phyloP scores from a whole-genome alignment of 2,888 invertebrate genomes.

The Euclidia mi region DNA sequence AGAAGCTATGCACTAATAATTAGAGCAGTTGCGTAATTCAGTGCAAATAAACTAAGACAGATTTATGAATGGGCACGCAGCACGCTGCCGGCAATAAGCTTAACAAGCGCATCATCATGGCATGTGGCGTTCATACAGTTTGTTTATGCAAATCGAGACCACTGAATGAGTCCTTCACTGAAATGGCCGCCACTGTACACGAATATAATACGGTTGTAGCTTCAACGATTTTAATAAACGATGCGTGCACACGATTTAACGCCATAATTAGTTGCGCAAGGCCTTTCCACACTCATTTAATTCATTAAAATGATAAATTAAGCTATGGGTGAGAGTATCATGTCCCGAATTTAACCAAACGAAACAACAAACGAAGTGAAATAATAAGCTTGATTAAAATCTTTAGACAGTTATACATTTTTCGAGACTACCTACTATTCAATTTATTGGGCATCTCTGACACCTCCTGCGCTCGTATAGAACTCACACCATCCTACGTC shows the following conservation, averaged over 20 bases:
- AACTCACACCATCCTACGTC: not conserved
- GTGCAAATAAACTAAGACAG: conserved; percentile 32
- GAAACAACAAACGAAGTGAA: too few species aligned
- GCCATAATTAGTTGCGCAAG: too few species aligned
- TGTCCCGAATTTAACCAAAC: too few species aligned
- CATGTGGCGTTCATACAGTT: conserved; percentile 20
- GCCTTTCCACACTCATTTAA: too few species aligned
- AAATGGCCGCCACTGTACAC: conserved; percentile 25
- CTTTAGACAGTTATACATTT: too few species aligned
- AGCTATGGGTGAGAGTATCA: too few species aligned
- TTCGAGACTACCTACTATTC: too few species aligned
- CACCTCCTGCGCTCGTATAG: too few species aligned
- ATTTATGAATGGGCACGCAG: conserved; percentile 31
- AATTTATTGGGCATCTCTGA: too few species aligned
- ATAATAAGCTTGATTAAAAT: too few species aligned
- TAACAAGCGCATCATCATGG: conserved; percentile 28
- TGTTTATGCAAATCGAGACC: conserved; percentile 44
- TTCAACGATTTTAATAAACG: not conserved
- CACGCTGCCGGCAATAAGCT: conserved; percentile 22
- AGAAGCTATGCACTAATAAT: conserved; percentile 5
- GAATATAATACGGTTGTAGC: not conserved
- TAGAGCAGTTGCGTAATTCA: conserved; percentile 28
- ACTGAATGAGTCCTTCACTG: conserved; percentile 23
- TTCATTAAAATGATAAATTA: too few species aligned
- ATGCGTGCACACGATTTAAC: too few species aligned